Conservation (phyloP, 2,888 invertebrate genomes). For the Drosophila dives region DNA sequence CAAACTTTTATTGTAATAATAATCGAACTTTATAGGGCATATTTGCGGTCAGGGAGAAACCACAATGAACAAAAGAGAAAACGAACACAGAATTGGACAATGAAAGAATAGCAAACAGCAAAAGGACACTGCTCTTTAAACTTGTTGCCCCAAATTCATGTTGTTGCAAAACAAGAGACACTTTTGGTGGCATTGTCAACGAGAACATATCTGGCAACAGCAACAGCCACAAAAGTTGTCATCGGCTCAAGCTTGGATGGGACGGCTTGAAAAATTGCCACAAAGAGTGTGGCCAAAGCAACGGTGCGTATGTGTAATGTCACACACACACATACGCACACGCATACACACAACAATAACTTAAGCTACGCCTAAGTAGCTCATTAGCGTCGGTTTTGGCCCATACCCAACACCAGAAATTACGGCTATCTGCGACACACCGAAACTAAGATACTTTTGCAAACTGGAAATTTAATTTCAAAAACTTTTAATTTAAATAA, state of each 20-base stretch:
- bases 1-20: conserved; percentile 76
- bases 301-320: conserved; percentile 70
- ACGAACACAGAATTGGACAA: conserved; percentile 14
- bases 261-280: conserved; percentile 7
- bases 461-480: not conserved
- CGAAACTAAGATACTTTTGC: not conserved
- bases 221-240: conserved; percentile 33
- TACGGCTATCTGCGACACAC: not conserved
- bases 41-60: conserved; percentile 32
- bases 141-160: not conserved
- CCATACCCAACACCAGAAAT: conserved; percentile 41
- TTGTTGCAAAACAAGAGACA: conserved; percentile 2
- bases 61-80: conserved; percentile 31
- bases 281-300: conserved; percentile 28
- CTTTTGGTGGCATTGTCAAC: conserved; percentile 5
- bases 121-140: conserved; percentile 10
- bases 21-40: conserved; percentile 72
- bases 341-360: conserved; percentile 60
- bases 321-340: conserved; percentile 23
- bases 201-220: conserved; percentile 24
- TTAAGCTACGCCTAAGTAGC: conserved; percentile 76
- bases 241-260: conserved; percentile 19
- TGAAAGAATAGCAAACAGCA: too few species aligned
- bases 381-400: conserved; percentile 70
- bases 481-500: too few species aligned